A percentile compares a stretch with the other conserved stretches of the same genome.
These are phyloP conservation scores for Ictidomys tridecemlineatus DNA, from an alignment of 2,113 vertebrate genomes.

Conservation along the genomic window DNA sequence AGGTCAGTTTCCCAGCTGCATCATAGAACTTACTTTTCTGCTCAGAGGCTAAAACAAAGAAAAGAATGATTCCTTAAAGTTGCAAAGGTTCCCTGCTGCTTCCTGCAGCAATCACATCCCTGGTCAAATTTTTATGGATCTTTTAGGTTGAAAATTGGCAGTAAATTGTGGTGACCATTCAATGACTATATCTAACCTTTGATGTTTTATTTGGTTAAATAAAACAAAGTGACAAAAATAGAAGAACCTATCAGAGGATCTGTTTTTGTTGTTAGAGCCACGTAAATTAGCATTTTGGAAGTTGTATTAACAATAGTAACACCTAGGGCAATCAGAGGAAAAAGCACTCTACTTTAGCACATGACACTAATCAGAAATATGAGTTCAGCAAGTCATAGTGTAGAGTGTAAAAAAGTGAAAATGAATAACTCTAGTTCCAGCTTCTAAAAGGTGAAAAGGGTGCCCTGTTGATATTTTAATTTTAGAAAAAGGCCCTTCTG, in stretches of 20 bases:
- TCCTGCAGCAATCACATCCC: background rate
- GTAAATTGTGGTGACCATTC: background rate
- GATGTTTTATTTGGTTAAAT: background rate
- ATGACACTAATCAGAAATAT: background rate
- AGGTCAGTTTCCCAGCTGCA: background rate
- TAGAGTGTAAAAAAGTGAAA: background rate
- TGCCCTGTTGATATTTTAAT: background rate
- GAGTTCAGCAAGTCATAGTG: background rate
- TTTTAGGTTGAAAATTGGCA: background rate
- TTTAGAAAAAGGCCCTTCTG: background rate
- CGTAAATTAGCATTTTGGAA: background rate
- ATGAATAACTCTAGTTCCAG: background rate
- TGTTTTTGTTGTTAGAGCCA: background rate
- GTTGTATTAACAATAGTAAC: background rate
- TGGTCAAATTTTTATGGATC: background rate
- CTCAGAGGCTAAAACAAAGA: slow-evolving; percentile 13
- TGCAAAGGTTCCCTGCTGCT: background rate
- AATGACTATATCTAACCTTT: background rate
- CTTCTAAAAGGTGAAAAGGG: background rate
- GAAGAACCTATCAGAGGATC: background rate
- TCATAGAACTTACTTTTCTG: background rate
- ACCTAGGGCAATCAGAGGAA: background rate
- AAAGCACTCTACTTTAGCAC: background rate
- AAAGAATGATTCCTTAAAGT: background rate
- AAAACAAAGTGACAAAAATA: background rate